Evolutionary conservation across 2,888 invertebrate genomes (phyloP), one percentile per base, ranked within the genome.

Genomic region (Andricus quercusramuli): DNA sequence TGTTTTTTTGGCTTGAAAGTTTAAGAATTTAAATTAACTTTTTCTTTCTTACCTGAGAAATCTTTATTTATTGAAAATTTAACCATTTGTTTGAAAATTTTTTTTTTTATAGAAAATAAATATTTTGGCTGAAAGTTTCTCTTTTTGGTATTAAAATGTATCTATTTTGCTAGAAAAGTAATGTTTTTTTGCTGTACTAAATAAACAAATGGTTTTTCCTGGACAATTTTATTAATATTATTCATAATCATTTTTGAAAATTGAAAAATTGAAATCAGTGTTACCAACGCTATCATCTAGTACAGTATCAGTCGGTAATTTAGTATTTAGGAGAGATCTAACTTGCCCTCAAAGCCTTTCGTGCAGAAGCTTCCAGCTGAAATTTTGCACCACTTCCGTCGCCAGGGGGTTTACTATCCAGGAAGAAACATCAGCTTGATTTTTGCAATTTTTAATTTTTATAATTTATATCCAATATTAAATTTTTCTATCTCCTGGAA

Each of bases 281-380:
- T 70, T 70, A 70, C 70, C 70, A 70, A 56, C 29, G 11, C 25
- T 62, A 62, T 22, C 13, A 22, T 13, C 25, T 1, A 51, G 29
- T 15, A 70, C 51, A 47, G 41, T 82, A 78, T 79, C 85, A 65
- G 91, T 89, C 88, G 91, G 88, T 91, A 91, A 91, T 86, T 86
- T 79, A 85, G 83, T 79, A 85, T 88, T 91, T 91, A 91, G 91
- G 91, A 89, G 90, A 82, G 83, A 77, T 82, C 91, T 91, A 77
- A 88, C 87, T 91, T 91, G 88, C 90, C 91, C 85, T 85, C 88
- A 78, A 82, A 89, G 90, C 83, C 47, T 70, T 70, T 29, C 20
- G 17, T 47, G 51, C 29, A 29, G 13, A 70, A 8, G n/a, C 44
- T 17, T 22, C 47, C 78, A 68, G 56, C 79, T 85, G 83, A 88